These are phyloP conservation scores for Apteryx mantelli DNA, from an alignment of 2,113 vertebrate species.

Conservation along the genomic window DNA sequence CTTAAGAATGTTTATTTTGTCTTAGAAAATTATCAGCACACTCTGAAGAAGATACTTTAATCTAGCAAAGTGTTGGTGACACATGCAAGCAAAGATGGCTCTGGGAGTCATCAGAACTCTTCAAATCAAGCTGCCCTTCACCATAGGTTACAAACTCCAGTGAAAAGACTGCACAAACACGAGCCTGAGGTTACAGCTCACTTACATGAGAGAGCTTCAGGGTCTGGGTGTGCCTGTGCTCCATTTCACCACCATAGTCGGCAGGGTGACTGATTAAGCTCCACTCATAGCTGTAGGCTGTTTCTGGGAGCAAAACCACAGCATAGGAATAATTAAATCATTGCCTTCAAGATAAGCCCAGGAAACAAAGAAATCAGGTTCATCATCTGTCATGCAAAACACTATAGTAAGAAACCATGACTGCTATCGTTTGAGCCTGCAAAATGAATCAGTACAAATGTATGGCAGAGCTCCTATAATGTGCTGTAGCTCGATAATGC, in stretches of 20 bases:
- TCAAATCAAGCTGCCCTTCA: neutral
- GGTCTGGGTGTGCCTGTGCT: conserved; percentile 65
- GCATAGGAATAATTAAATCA: neutral
- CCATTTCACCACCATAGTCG: conserved; percentile 77
- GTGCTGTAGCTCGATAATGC: neutral
- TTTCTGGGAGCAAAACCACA: conserved; percentile 65
- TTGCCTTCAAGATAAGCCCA: neutral
- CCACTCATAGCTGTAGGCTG: conserved; percentile 81
- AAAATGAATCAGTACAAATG: neutral
- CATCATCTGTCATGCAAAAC: neutral
- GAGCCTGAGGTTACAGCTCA: neutral
- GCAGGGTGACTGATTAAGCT: conserved; percentile 76
- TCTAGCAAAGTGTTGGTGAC: neutral
- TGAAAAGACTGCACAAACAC: neutral
- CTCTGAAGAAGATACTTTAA: neutral
- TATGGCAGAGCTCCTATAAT: neutral
- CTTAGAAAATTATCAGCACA: neutral
- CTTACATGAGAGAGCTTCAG: conserved; percentile 80
- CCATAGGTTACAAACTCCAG: neutral
- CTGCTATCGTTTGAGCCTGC: neutral
- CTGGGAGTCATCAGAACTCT: neutral
- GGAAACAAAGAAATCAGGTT: neutral
- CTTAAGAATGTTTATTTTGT: neutral
- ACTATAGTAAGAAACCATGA: neutral
- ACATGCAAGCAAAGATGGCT: neutral